Conservation (phyloP, 2,888 invertebrate species). For the Halictus ligatus region DNA sequence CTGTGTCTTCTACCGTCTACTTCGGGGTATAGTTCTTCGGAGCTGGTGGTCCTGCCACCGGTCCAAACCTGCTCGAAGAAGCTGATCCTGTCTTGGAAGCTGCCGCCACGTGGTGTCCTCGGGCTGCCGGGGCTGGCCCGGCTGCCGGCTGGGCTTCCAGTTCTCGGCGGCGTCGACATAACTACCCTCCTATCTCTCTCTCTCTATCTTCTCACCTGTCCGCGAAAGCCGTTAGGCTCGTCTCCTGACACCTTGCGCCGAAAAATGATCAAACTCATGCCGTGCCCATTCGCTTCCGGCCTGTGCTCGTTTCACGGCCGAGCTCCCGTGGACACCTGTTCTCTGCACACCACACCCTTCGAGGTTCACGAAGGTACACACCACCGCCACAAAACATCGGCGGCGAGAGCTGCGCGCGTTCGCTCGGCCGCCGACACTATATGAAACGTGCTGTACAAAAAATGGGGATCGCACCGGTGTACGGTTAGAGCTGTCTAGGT, state of each 20-base stretch:
- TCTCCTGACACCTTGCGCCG: neutral
- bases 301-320: conserved; percentile 45
- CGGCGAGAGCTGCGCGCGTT: conserved; percentile 3
- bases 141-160: conserved; percentile 62
- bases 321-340: conserved; percentile 65
- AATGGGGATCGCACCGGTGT: neutral
- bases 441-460: neutral
- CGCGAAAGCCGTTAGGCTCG: neutral
- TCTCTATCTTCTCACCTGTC: neutral
- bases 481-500: neutral
- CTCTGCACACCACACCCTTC: conserved; percentile 67
- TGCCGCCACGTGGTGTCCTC: conserved; percentile 81
- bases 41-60: conserved; percentile 82
- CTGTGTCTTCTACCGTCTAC: conserved; percentile 76
- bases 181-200: neutral
- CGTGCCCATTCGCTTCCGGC: conserved; percentile 38
- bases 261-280: conserved; percentile 24
- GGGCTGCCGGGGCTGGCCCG: conserved; percentile 74
- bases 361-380: conserved; percentile 26
- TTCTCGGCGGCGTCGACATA: conserved; percentile 52
- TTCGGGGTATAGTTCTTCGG: conserved; percentile 83
- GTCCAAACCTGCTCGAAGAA: conserved; percentile 93
- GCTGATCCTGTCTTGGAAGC: conserved; percentile 90
- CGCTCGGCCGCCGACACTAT: neutral
- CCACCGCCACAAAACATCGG: conserved; percentile 33